These are phyloP conservation scores for Dicrurus megarhynchus DNA, from an alignment of 2,113 vertebrate species.

Conservation along the genomic window DNA sequence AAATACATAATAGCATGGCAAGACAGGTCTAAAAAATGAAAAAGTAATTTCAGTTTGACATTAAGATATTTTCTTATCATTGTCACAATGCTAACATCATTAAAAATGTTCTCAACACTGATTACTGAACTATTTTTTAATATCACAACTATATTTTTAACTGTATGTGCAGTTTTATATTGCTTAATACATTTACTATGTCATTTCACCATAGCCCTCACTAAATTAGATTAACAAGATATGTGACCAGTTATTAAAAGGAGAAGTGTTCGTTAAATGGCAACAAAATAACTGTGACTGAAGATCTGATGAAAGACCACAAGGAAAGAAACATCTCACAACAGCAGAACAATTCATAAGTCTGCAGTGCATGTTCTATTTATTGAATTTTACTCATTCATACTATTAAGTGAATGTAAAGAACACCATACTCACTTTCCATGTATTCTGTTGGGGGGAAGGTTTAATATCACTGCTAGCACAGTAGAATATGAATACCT, in stretches of 20 bases:
- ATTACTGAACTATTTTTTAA: not conserved
- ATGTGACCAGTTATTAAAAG: not conserved
- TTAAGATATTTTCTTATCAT: not conserved
- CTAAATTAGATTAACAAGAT: not conserved
- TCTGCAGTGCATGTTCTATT: not conserved
- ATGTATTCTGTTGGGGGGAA: accelerated
- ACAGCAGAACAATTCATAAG: not conserved
- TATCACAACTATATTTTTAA: not conserved
- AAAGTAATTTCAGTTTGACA: not conserved
- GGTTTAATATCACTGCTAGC: not conserved
- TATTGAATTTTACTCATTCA: not conserved
- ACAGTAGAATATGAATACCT: not conserved
- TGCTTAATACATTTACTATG: not conserved
- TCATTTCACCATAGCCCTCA: not conserved
- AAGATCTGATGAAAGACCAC: not conserved
- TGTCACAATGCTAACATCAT: not conserved
- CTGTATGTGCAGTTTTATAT: not conserved
- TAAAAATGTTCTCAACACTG: not conserved
- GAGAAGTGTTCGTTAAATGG: not conserved
- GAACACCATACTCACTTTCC: not conserved
- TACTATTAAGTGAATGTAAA: not conserved
- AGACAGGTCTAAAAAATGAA: not conserved
- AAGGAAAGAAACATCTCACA: not conserved
- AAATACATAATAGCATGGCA: not conserved
- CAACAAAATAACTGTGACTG: not conserved